phyloP scores from a whole-genome alignment of 2,113 vertebrate species.

The Cyprinodon variegatus region DNA sequence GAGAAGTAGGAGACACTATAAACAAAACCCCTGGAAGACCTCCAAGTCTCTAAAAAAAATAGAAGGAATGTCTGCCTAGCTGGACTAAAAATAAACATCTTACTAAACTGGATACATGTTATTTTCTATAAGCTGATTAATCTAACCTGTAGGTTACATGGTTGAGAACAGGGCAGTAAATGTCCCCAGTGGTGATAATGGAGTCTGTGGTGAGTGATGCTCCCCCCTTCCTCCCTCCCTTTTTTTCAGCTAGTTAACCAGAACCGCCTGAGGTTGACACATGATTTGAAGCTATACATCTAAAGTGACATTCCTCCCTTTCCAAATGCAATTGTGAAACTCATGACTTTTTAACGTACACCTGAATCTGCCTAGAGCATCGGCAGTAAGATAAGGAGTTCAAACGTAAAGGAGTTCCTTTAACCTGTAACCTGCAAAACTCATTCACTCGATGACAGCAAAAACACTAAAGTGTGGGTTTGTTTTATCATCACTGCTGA shows the following conservation, averaged over 20 bases:
- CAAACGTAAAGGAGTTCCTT: constrained; percentile 31
- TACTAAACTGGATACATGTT: neutral
- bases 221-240: neutral
- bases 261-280: constrained; percentile 34
- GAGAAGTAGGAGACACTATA: neutral
- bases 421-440: constrained; percentile 31
- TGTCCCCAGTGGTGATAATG: neutral
- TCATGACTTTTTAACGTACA: constrained; percentile 48
- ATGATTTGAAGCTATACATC: constrained; percentile 46
- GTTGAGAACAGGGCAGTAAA: neutral
- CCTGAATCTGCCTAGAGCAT: constrained; percentile 61
- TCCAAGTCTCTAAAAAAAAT: neutral
- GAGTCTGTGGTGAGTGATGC: neutral
- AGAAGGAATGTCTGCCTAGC: neutral
- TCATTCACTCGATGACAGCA: constrained; percentile 16
- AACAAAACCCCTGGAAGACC: neutral
- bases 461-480: neutral
- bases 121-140: neutral
- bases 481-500: neutral
- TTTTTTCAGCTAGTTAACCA: neutral
- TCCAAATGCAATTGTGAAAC: constrained; percentile 66
- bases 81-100: neutral
- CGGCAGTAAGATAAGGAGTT: constrained; percentile 64
- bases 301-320: constrained; percentile 38
- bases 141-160: neutral